A percentile compares a stretch with the other conserved stretches of the same genome.
phyloP scores from a whole-genome alignment of 2,113 vertebrate genomes.

The Plestiodon gilberti region DNA sequence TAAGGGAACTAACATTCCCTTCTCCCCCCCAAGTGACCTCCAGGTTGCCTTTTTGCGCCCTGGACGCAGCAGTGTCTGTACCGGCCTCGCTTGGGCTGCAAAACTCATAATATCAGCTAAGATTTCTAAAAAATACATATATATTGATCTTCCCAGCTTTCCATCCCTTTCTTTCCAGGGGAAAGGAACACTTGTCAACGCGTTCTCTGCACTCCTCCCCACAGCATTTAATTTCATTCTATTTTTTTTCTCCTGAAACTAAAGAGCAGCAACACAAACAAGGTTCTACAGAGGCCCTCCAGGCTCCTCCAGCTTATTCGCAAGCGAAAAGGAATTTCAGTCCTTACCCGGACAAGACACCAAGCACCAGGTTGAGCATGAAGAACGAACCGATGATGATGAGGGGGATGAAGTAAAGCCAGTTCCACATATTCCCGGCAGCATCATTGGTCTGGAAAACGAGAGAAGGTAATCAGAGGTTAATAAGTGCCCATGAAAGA shows the following conservation, averaged over 20 bases:
- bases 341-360: conserved; percentile 92
- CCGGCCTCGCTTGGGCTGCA: too few relatives aligned
- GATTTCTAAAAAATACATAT: too few relatives aligned
- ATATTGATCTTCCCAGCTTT: not conserved
- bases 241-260: not conserved
- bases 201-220: not conserved
- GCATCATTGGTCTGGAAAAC: conserved; percentile 90
- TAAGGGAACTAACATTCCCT: too few relatives aligned
- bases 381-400: conserved; percentile 98
- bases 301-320: not conserved
- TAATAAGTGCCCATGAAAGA: not conserved
- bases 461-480: not conserved
- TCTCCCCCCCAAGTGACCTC: too few relatives aligned
- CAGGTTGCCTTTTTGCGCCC: too few relatives aligned
- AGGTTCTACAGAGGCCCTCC: not conserved
- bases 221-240: not conserved
- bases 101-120: too few relatives aligned
- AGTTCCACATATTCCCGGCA: conserved; percentile 93
- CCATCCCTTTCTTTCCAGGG: not conserved
- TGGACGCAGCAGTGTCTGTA: too few relatives aligned
- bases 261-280: not conserved
- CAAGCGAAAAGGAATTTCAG: fast-evolving
- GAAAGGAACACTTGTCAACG: not conserved
- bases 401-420: conserved; percentile 96
- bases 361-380: conserved; percentile 96